Conservation (phyloP, 2,888 invertebrate species). For the Drosophila lutescens region DNA sequence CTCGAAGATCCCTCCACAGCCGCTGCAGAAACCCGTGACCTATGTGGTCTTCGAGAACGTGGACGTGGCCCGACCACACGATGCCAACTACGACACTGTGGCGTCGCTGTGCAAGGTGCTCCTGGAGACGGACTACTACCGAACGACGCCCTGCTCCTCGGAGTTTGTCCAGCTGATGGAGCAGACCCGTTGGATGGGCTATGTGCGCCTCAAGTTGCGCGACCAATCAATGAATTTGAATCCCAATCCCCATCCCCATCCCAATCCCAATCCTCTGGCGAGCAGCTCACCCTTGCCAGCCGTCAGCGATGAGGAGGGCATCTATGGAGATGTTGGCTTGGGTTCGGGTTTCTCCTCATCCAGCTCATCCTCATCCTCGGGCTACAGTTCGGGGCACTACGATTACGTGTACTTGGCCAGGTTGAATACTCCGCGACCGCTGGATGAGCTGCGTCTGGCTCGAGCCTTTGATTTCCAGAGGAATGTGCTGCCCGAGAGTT, state of each 20-base stretch:
- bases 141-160: constrained; percentile 75
- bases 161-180: constrained; percentile 73
- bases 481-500: constrained; percentile 80
- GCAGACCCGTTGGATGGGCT: constrained; percentile 82
- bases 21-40: constrained; percentile 87
- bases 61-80: constrained; percentile 88
- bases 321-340: constrained; percentile 46
- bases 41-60: constrained; percentile 90
- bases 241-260: too few relatives aligned
- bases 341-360: constrained; percentile 52
- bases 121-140: constrained; percentile 85
- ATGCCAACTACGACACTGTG: constrained; percentile 85
- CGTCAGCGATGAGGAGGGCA: constrained; percentile 40
- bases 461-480: constrained; percentile 45
- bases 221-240: constrained; percentile 50
- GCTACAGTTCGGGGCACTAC: constrained; percentile 69
- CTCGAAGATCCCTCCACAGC: constrained; percentile 82
- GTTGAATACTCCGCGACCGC: constrained; percentile 86
- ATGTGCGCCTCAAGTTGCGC: constrained; percentile 80
- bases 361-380: constrained; percentile 44
- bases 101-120: constrained; percentile 87
- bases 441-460: constrained; percentile 79
- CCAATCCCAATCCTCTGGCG: too few relatives aligned
- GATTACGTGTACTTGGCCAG: constrained; percentile 87
- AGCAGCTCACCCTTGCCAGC: background rate